Base-by-base conservation (phyloP, 37 sponge, comb jelly and placozoan genomes). In the Lycopodina hypogea region DNA sequence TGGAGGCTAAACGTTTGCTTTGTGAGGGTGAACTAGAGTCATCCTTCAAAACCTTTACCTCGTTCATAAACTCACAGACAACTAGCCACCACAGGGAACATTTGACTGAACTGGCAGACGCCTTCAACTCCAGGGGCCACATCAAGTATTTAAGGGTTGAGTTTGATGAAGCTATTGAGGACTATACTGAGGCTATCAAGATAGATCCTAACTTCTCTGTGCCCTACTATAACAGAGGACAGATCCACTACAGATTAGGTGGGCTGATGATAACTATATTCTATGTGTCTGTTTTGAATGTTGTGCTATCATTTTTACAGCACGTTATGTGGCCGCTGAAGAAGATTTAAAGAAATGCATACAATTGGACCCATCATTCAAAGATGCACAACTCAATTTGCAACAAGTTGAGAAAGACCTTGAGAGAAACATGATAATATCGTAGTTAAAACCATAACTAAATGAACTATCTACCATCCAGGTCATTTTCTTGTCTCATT, bases 171-270 rank as follows among this genome's bases (percentile, higher is more conserved):
- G 97, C 97, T n/a, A 88, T 93, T 42, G 72, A 67, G 37, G 97
- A 96, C 84, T 96, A 96, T 72, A 81, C 83, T 0, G 59, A 87
- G 56, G 88, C 97, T 2, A 88, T 96, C 23, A 42, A 68, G 32
- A 29, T 71, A 33, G 75, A 96, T 41, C 85, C 78, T 12, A 36
- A 66, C 21, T 82, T 93, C 29, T 65, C 90, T 42, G 84, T 96
- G 24, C 91, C 97, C 4, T 93, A 80, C 68, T 96, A 96, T 71
- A 96, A 96, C 68, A 90, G 97, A 51, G 97, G 97, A 71, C 94
- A 90, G 62, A 77, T 96, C 21, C 91, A 90, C 24, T 96, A 96
- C 68, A 71, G 97, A 58, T 73, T 96, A 66, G 97, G 97, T 94
- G 30, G 74, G 86, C 8, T 23, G 21, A 32, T 40, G 4, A 29